Conservation (phyloP, 2,797 vertebrate species). For the Staurois parvus region DNA sequence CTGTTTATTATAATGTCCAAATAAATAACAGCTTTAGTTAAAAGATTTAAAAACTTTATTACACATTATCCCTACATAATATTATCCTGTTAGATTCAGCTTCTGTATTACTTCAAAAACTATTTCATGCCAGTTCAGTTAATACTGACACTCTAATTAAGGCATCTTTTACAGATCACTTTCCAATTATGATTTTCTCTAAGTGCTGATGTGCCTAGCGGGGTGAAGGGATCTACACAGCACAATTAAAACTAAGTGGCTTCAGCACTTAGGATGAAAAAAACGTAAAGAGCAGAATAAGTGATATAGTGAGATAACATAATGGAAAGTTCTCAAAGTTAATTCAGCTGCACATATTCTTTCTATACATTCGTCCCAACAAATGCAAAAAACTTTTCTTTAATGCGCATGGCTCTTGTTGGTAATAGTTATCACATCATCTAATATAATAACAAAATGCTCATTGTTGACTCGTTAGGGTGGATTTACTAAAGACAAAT, state of each 20-base stretch:
- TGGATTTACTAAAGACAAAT: too few relatives aligned
- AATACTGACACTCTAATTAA: conserved; percentile 46
- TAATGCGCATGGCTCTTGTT: not conserved
- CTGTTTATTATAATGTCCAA: not conserved
- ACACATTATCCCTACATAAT: not conserved
- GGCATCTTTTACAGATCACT: conserved; percentile 36
- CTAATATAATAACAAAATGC: not conserved
- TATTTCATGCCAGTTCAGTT: conserved; percentile 18
- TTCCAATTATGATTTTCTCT: conserved; percentile 51
- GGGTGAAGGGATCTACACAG: conserved; percentile 30
- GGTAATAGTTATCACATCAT: not conserved
- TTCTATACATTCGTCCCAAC: not conserved
- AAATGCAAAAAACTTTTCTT: not conserved
- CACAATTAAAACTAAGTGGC: conserved; percentile 49
- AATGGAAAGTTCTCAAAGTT: conserved; percentile 33
- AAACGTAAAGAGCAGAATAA: conserved; percentile 27
- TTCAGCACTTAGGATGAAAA: conserved; percentile 30
- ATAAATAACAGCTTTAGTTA: not conserved
- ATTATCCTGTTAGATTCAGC: not conserved
- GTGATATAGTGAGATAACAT: conserved; percentile 37
- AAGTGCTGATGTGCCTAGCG: conserved; percentile 41
- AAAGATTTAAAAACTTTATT: not conserved
- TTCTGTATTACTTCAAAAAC: conserved; percentile 5
- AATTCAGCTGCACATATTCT: conserved; percentile 5
- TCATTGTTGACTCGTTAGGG: not conserved